Evolutionary conservation across 2,888 invertebrate genomes (phyloP).

Genomic region (Mesoligia furuncula): DNA sequence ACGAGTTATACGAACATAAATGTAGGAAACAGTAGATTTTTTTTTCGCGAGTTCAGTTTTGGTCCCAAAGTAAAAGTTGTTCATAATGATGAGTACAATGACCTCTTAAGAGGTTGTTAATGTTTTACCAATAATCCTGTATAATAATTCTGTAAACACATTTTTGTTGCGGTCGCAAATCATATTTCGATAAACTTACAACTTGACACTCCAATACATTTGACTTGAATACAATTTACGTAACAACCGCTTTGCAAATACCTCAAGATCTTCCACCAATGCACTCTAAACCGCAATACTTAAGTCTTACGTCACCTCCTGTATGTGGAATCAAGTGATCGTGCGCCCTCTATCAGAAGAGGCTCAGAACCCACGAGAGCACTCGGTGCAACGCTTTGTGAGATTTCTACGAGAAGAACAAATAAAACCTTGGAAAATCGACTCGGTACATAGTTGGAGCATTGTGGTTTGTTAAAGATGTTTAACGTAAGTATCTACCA

Average conservation of each 20-base stretch:
- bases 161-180: background rate
- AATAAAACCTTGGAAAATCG: conserved; percentile 53
- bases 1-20: too few relatives aligned
- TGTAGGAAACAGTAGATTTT: too few relatives aligned
- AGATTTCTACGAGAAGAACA: conserved; percentile 54
- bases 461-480: conserved; percentile 49
- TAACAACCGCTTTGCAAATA: background rate
- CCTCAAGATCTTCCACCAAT: background rate
- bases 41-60: too few relatives aligned
- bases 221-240: background rate
- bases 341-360: conserved; percentile 56
- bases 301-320: conserved; percentile 47
- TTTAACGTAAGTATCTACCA: conserved; percentile 14
- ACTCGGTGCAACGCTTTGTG: conserved; percentile 62
- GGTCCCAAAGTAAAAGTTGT: too few relatives aligned
- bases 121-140: too few relatives aligned
- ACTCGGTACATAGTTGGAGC: conserved; percentile 29
- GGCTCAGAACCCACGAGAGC: conserved; percentile 57
- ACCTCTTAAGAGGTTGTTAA: too few relatives aligned
- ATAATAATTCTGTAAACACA: background rate
- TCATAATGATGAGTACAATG: too few relatives aligned
- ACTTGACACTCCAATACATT: background rate
- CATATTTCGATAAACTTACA: background rate
- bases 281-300: conserved; percentile 29
- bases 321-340: conserved; percentile 57